These are phyloP conservation scores for Molorchus minor DNA, from an alignment of 2,888 invertebrate species.

Conservation along the genomic window DNA sequence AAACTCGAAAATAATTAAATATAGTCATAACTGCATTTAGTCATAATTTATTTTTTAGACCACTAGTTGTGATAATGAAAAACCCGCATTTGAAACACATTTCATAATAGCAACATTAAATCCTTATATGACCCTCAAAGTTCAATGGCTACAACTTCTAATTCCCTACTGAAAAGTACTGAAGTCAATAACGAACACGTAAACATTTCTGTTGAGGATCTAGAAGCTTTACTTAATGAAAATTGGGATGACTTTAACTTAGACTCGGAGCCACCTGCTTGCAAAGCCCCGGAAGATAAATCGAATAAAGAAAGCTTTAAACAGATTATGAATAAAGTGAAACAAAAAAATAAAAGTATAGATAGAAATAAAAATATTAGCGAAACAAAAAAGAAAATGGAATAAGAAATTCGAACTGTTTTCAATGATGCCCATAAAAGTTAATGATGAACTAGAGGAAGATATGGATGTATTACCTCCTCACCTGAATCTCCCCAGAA, in stretches of 20 bases:
- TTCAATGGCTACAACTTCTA: constrained; percentile 48
- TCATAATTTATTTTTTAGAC: constrained; percentile 64
- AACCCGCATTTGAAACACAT: constrained; percentile 78
- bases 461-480: constrained; percentile 47
- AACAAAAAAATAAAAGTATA: constrained; percentile 16
- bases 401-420: constrained; percentile 13
- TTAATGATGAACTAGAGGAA: constrained; percentile 12
- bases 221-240: constrained; percentile 46
- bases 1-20: constrained; percentile 17
- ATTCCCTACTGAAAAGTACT: constrained; percentile 54
- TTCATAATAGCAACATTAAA: constrained; percentile 83
- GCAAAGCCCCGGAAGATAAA: constrained; percentile 20
- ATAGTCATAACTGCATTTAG: background rate
- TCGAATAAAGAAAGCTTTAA: constrained; percentile 27
- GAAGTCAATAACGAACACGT: constrained; percentile 39
- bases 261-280: constrained; percentile 25
- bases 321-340: constrained; percentile 26
- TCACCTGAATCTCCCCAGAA: constrained; percentile 70
- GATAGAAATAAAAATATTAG: background rate
- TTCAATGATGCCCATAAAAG: background rate
- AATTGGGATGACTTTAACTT: constrained; percentile 51
- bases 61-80: constrained; percentile 79
- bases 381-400: constrained; percentile 14
- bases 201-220: constrained; percentile 50
- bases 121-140: constrained; percentile 63